Evolutionary conservation across 2,113 vertebrate species (phyloP).

Genomic region (Equus quagga): DNA sequence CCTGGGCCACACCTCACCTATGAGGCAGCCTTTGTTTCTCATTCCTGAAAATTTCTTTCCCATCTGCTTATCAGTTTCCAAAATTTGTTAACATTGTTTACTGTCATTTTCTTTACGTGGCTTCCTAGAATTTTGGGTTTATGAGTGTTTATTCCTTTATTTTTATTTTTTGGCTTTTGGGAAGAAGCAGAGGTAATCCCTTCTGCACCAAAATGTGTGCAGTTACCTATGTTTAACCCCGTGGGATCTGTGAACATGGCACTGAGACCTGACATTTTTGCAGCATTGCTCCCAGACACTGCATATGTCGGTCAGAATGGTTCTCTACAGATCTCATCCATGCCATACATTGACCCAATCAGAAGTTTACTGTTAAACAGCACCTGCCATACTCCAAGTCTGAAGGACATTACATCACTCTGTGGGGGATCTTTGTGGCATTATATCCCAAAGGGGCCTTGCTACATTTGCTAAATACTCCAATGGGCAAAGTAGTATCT

Average conservation of each 20-base stretch:
- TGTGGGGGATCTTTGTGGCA: not conserved
- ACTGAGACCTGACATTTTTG: not conserved
- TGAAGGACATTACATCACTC: not conserved
- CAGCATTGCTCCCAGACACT: not conserved
- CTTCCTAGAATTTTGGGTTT: not conserved
- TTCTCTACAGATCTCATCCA: not conserved
- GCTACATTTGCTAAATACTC: not conserved
- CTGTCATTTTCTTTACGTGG: not conserved
- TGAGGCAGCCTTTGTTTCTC: not conserved
- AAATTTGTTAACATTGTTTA: not conserved
- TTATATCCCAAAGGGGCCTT: not conserved
- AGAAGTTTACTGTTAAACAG: not conserved
- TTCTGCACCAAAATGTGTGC: not conserved
- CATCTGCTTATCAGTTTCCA: not conserved
- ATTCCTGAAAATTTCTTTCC: not conserved
- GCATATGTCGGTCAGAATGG: not conserved
- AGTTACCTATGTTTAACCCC: not conserved
- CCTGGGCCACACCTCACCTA: not conserved
- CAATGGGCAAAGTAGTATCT: not conserved
- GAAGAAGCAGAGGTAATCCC: not conserved
- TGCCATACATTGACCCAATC: not conserved
- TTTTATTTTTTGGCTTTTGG: not conserved
- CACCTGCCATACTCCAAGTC: not conserved
- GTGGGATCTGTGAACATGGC: not conserved
- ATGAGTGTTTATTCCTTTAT: slow-evolving; percentile 8